phyloP scores from a whole-genome alignment of 2,113 vertebrate genomes.

The Poeciliopsis turrubarensis region DNA sequence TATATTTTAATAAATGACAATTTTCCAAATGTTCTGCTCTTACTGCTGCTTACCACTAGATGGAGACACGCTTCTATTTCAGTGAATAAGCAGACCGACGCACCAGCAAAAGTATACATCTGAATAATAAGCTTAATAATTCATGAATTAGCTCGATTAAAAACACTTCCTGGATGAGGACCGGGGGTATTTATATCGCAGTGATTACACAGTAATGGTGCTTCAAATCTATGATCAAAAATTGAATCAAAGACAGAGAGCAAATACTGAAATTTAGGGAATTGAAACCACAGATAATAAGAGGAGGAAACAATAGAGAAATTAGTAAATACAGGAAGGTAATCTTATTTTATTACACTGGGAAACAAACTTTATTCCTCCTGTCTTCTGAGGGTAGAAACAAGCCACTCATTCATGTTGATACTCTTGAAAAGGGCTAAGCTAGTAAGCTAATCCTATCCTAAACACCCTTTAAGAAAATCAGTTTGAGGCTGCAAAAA shows the following conservation, averaged over 20 bases:
- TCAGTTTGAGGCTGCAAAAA: no score
- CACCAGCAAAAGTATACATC: neutral
- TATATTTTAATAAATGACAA: neutral
- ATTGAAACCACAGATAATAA: neutral
- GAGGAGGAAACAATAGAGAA: neutral
- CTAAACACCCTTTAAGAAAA: no score
- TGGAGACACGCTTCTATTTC: slow-evolving; percentile 55
- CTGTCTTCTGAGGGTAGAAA: neutral
- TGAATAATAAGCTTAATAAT: slow-evolving; percentile 35
- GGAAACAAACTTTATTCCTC: neutral
- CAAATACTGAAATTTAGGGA: neutral
- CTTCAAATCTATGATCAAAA: neutral
- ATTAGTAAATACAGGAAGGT: no score
- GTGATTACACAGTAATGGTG: neutral
- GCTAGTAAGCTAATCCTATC: neutral
- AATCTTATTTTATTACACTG: no score
- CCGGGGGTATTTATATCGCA: slow-evolving; percentile 15
- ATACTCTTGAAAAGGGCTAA: neutral
- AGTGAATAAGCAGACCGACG: neutral
- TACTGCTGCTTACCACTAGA: slow-evolving; percentile 59
- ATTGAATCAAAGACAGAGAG: neutral
- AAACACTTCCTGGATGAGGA: neutral
- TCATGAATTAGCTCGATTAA: neutral
- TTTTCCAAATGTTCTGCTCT: neutral
- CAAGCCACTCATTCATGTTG: no score